Conservation (phyloP, 1,140 invertebrate genomes). For the Bombus pascuorum region DNA sequence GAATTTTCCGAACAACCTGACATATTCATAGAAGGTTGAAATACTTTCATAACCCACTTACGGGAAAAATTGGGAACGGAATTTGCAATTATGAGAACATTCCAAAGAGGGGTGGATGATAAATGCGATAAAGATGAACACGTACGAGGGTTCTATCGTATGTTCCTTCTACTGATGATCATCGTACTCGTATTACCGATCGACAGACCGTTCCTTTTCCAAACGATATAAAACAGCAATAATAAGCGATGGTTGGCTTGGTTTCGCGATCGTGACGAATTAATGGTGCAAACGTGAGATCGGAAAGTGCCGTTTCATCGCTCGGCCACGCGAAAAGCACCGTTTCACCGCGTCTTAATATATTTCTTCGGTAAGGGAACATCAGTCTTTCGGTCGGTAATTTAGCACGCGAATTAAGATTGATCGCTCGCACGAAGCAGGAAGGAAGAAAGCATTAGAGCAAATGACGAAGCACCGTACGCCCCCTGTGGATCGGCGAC, state of each 20-base stretch:
- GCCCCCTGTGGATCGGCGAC: not conserved
- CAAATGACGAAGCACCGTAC: slow-evolving; percentile 32
- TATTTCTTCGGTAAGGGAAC: slow-evolving; percentile 7
- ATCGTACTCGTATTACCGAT: not conserved
- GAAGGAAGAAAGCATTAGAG: slow-evolving; percentile 33
- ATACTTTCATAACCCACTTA: no score
- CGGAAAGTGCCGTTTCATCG: slow-evolving; percentile 17
- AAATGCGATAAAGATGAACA: not conserved
- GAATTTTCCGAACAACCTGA: no score
- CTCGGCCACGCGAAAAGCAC: not conserved
- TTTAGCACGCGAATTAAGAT: slow-evolving; percentile 47
- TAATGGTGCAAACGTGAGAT: not conserved
- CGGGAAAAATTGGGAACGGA: not conserved
- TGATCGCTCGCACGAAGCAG: slow-evolving; percentile 21
- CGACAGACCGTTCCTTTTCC: not conserved
- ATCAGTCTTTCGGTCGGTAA: slow-evolving; percentile 28
- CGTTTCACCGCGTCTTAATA: slow-evolving; percentile 40
- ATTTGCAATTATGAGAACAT: not conserved
- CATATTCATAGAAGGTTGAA: no score
- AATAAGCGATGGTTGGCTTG: not conserved
- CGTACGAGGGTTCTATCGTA: no score
- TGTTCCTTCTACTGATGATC: no score
- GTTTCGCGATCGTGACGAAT: slow-evolving; percentile 9
- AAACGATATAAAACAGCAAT: slow-evolving; percentile 7
- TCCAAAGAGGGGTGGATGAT: not conserved